Conservation (phyloP, 2,797 vertebrate species). For the Acipenser transmontanus region DNA sequence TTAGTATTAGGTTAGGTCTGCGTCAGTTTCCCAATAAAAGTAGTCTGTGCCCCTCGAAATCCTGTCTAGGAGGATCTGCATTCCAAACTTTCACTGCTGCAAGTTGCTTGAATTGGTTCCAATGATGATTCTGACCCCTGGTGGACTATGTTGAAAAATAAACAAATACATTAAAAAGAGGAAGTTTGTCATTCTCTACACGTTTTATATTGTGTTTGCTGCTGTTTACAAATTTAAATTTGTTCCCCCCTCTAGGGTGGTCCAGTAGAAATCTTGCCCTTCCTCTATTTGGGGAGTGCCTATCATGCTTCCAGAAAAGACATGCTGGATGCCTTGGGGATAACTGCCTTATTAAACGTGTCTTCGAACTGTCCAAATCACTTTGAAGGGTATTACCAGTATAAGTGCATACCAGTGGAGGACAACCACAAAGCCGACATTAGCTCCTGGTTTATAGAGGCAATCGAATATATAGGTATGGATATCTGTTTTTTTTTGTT, state of each 20-base stretch:
- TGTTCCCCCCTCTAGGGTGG: slow-evolving; percentile 46
- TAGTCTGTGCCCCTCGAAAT: too few relatives aligned
- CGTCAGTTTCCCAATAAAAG: too few relatives aligned
- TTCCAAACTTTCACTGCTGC: too few relatives aligned
- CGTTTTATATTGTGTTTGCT: neutral
- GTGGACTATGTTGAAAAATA: too few relatives aligned
- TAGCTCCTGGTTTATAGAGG: slow-evolving; percentile 75
- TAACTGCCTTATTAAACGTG: slow-evolving; percentile 70
- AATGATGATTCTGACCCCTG: too few relatives aligned
- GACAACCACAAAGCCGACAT: slow-evolving; percentile 79
- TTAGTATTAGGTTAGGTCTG: too few relatives aligned
- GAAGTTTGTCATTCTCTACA: too few relatives aligned
- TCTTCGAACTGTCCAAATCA: slow-evolving; percentile 74
- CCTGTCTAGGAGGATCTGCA: too few relatives aligned
- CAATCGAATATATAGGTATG: slow-evolving; percentile 74
- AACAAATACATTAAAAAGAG: too few relatives aligned
- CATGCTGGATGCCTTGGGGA: slow-evolving; percentile 63
- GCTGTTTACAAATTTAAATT: neutral
- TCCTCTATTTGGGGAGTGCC: slow-evolving; percentile 72
- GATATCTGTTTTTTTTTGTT: neutral
- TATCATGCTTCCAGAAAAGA: slow-evolving; percentile 71
- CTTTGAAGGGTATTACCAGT: slow-evolving; percentile 68
- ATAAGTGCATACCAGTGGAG: slow-evolving; percentile 76
- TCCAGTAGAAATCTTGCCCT: slow-evolving; percentile 72
- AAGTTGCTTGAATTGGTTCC: too few relatives aligned